phyloP scores from a whole-genome alignment of 1,140 invertebrate species.

The Bombyx mori region ASM3026992v2 NC_085114.1:8687501-8688000 shows the following conservation, averaged over 20 bases:
- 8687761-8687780: not conserved
- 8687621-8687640: not conserved
- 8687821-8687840: slow-evolving; percentile 68
- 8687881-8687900: slow-evolving; percentile 22
- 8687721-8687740: too few species aligned
- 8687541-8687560: too few species aligned
- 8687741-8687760: not conserved
- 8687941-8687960: not conserved
- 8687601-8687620: too few species aligned
- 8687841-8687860: slow-evolving; percentile 61
- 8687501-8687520: too few species aligned
- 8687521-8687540: too few species aligned
- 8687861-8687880: slow-evolving; percentile 30
- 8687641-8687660: not conserved
- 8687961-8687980: too few species aligned
- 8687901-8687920: slow-evolving; percentile 35
- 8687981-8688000: too few species aligned
- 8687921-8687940: slow-evolving; percentile 6
- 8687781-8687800: not conserved
- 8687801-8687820: slow-evolving; percentile 34
- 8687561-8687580: too few species aligned
- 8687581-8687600: too few species aligned
- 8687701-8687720: not conserved
- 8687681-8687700: not conserved
- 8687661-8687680: not conserved